A percentile compares a stretch with the other conserved stretches of the same genome.
These are phyloP conservation scores for Leptinotarsa texana DNA, from an alignment of 1,140 invertebrate species.

Conservation along the genomic window DNA sequence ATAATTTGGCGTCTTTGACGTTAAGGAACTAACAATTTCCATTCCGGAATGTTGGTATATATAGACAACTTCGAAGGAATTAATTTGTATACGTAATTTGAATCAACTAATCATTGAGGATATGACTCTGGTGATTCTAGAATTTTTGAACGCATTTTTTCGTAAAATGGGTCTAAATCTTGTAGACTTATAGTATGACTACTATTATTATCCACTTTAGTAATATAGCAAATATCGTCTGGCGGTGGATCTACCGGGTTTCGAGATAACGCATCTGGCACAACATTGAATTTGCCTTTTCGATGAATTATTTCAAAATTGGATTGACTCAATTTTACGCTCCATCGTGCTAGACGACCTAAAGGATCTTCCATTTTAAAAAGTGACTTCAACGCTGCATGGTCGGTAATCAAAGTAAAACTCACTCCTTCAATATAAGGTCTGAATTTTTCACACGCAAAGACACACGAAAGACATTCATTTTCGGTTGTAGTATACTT, in stretches of 20 bases:
- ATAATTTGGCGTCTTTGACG: conserved; percentile 19
- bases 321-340: conserved; percentile 24
- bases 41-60: conserved; percentile 16
- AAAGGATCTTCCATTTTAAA: conserved; percentile 31
- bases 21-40: conserved; percentile 30
- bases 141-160: conserved; percentile 10
- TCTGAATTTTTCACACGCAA: conserved; percentile 31
- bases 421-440: conserved; percentile 27
- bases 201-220: neutral
- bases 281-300: conserved; percentile 29
- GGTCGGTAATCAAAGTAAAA: conserved; percentile 28
- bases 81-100: conserved; percentile 16
- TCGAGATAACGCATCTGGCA: conserved; percentile 33
- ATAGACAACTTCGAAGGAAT: conserved; percentile 1
- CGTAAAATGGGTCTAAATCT: conserved; percentile 18
- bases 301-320: conserved; percentile 24
- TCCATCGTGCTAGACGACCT: conserved; percentile 35
- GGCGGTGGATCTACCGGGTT: conserved; percentile 1
- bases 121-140: conserved; percentile 8
- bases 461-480: conserved; percentile 33
- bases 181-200: neutral
- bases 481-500: conserved; percentile 34
- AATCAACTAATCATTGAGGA: conserved; percentile 22
- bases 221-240: neutral
- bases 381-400: conserved; percentile 22